phyloP scores from a whole-genome alignment of 2,797 vertebrate genomes.

The Sitta carolinensis region DNA sequence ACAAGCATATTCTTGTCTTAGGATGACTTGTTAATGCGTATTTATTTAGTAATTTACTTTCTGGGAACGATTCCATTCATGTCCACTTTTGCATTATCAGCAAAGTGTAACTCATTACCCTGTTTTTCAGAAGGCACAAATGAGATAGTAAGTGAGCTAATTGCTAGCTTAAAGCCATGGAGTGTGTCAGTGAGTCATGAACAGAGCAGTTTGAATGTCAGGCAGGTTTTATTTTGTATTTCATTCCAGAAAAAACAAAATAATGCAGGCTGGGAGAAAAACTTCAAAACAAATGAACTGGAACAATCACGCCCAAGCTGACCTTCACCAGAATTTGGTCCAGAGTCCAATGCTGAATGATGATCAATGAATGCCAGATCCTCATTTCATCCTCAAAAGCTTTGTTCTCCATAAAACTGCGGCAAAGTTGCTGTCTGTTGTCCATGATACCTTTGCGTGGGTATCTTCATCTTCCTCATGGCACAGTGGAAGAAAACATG shows the following conservation, averaged over 20 bases:
- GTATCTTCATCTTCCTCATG: not conserved
- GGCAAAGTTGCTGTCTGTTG: not conserved
- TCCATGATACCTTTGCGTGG: not conserved
- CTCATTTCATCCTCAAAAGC: not conserved
- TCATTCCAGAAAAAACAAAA: conserved; percentile 11
- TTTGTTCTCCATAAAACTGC: not conserved
- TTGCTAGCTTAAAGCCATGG: not conserved
- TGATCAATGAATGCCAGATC: not conserved
- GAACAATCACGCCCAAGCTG: not conserved
- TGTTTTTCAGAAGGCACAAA: not conserved
- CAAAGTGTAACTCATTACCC: not conserved
- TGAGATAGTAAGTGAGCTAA: not conserved
- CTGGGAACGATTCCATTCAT: not conserved
- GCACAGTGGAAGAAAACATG: not conserved
- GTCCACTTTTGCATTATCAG: not conserved
- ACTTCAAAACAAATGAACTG: not conserved
- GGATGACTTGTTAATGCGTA: not conserved
- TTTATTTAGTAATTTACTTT: conserved; percentile 35
- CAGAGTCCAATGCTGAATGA: not conserved
- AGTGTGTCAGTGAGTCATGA: not conserved
- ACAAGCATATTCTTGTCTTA: not conserved
- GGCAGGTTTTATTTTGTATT: not conserved
- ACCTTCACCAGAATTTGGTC: not conserved
- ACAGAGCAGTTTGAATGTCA: not conserved
- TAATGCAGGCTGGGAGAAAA: not conserved